Conservation (phyloP, 2,888 invertebrate genomes). For the Oxystoma pomonae region DNA sequence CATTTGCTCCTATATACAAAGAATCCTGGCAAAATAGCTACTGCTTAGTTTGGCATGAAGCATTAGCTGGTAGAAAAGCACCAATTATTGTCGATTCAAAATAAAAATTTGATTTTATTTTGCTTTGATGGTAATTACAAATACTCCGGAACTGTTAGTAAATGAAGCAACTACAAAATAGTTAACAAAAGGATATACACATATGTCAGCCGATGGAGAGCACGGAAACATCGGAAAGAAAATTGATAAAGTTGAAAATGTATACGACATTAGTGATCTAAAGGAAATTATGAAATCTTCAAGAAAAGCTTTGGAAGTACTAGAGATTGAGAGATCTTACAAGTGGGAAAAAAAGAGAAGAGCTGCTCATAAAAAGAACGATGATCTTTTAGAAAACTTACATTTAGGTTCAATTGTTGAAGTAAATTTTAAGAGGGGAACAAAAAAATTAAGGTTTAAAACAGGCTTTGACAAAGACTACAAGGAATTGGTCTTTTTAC, state of each 20-base stretch:
- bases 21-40: too few species aligned
- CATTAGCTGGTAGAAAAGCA: too few species aligned
- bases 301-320: not conserved
- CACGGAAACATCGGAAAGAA: slow-evolving; percentile 11
- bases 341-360: slow-evolving; percentile 4
- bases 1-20: too few species aligned
- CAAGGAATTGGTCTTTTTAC: too few species aligned
- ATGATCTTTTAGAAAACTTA: not conserved
- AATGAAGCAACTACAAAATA: not conserved
- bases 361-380: not conserved
- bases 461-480: too few species aligned
- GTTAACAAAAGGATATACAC: slow-evolving; percentile 10
- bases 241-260: slow-evolving; percentile 2
- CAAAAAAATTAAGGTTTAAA: too few species aligned
- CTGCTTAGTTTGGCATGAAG: too few species aligned
- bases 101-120: too few species aligned
- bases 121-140: not conserved
- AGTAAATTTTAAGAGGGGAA: too few species aligned
- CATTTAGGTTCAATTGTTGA: not conserved
- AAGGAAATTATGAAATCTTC: slow-evolving; percentile 1
- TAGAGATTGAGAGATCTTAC: slow-evolving; percentile 1
- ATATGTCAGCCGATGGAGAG: slow-evolving; percentile 5
- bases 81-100: too few species aligned
- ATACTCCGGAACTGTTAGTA: not conserved
- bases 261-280: slow-evolving; percentile 5